phyloP scores from a whole-genome alignment of 2,888 invertebrate species.

The Eupithecia insigniata region DNA sequence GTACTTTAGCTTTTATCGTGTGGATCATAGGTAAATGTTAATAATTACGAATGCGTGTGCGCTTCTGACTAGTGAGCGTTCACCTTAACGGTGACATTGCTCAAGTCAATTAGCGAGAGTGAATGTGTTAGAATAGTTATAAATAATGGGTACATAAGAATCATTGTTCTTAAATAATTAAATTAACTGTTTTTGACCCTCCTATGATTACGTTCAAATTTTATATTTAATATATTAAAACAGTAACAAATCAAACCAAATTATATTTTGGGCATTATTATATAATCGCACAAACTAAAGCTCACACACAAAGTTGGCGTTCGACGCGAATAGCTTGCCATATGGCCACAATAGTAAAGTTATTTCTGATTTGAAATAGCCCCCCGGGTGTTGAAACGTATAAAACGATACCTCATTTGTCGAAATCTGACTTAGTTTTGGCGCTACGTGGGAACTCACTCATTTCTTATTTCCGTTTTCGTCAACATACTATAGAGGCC shows the following conservation, averaged over 20 bases:
- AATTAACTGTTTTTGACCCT: neutral
- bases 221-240: neutral
- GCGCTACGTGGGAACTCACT: too few species aligned
- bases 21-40: neutral
- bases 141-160: conserved; percentile 20
- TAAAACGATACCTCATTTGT: neutral
- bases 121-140: conserved; percentile 40
- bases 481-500: neutral
- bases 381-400: neutral
- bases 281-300: conserved; percentile 5
- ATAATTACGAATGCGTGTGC: neutral
- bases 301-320: neutral
- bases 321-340: too few species aligned
- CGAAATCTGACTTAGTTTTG: neutral
- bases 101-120: conserved; percentile 65
- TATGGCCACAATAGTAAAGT: neutral
- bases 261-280: conserved; percentile 6
- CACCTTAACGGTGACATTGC: conserved; percentile 51
- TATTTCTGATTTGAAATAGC: neutral
- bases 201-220: neutral
- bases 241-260: neutral
- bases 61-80: conserved; percentile 19
- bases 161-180: conserved; percentile 3
- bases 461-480: too few species aligned
- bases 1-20: neutral